These are phyloP conservation scores for Ochropacha duplaris DNA, from an alignment of 2,888 invertebrate genomes.

Conservation along the genomic window DNA sequence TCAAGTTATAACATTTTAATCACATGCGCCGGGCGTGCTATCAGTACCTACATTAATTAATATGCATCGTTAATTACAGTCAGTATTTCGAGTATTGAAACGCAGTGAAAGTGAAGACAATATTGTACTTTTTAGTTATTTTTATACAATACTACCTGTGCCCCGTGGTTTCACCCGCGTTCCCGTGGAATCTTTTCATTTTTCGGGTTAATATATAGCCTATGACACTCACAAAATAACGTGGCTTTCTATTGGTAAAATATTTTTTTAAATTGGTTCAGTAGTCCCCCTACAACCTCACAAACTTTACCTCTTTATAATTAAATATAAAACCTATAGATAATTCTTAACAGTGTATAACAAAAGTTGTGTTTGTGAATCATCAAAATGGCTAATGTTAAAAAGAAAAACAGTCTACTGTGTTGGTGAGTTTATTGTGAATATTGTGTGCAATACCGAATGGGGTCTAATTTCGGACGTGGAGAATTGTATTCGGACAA, in stretches of 20 bases:
- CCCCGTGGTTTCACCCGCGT: too few relatives aligned
- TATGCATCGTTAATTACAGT: not conserved
- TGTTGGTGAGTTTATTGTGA: constrained; percentile 56
- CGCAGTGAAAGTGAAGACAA: not conserved
- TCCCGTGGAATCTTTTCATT: too few relatives aligned
- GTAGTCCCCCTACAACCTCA: too few relatives aligned
- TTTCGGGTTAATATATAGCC: too few relatives aligned
- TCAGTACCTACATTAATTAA: too few relatives aligned
- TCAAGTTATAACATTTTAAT: not conserved
- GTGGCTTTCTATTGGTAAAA: too few relatives aligned
- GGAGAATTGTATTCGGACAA: not conserved
- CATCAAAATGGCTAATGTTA: constrained; percentile 44
- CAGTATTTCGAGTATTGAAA: not conserved
- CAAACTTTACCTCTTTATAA: too few relatives aligned
- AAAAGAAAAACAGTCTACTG: constrained; percentile 40
- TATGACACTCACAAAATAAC: too few relatives aligned
- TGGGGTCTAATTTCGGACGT: not conserved
- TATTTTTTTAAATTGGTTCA: too few relatives aligned
- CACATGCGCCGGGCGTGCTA: not conserved
- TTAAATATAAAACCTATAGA: too few relatives aligned
- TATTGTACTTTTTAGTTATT: not conserved
- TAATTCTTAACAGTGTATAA: too few relatives aligned
- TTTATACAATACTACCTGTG: too few relatives aligned
- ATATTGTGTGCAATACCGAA: not conserved
- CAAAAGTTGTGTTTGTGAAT: constrained; percentile 4